phyloP scores from a whole-genome alignment of 2,797 vertebrate species.

The Halcyon smyrnensis region DNA sequence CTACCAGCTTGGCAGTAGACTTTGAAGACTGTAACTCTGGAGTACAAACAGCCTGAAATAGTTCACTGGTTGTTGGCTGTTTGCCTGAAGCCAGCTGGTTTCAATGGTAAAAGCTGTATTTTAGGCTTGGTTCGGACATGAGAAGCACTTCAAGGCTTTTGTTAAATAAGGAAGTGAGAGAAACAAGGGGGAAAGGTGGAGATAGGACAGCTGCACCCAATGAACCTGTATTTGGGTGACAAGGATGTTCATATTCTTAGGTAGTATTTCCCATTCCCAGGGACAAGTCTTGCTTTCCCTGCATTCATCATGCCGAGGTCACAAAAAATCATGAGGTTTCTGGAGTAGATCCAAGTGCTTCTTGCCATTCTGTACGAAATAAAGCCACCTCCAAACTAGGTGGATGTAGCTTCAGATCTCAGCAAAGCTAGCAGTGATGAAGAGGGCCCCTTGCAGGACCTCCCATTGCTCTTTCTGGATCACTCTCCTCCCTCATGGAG shows the following conservation, averaged over 20 bases:
- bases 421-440: not conserved
- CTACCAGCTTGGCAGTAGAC: not conserved
- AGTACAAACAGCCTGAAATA: constrained; percentile 17
- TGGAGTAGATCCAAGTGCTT: not conserved
- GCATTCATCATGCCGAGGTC: not conserved
- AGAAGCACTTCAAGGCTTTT: not conserved
- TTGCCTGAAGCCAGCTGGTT: constrained; percentile 11
- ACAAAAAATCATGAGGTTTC: not conserved
- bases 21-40: not conserved
- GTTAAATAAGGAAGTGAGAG: not conserved
- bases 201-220: not conserved
- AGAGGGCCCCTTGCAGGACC: not conserved
- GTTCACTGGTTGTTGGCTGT: constrained; percentile 10
- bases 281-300: not conserved
- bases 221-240: not conserved
- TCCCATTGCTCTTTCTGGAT: not conserved
- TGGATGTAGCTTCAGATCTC: not conserved
- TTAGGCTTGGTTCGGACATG: not conserved
- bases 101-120: constrained; percentile 3
- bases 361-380: constrained; percentile 6
- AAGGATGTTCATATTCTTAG: not conserved
- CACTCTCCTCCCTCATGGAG: not conserved
- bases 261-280: not conserved
- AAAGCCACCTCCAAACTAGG: not conserved
- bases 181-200: not conserved